phyloP scores from a whole-genome alignment of 1,140 invertebrate species.

The Stegodyphus mimosarum region DNA sequence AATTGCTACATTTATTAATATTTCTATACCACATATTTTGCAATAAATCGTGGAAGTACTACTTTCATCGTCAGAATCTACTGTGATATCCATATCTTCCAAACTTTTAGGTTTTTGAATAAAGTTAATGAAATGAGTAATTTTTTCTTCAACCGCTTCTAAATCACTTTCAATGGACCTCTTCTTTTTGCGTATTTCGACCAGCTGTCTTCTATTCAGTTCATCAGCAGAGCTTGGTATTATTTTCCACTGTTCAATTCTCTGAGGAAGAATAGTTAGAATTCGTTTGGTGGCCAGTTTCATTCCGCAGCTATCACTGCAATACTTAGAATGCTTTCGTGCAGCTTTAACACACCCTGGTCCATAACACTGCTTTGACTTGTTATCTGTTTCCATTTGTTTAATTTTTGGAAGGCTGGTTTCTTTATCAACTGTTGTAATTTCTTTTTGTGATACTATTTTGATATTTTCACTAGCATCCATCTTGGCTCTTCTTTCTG shows the following conservation, averaged over 20 bases:
- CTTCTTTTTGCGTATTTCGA: constrained; percentile 84
- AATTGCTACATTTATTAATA: not conserved
- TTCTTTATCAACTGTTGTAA: no score
- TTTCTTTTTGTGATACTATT: no score
- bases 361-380: constrained; percentile 83
- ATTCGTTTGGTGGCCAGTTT: constrained; percentile 81
- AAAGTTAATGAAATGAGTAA: constrained; percentile 75
- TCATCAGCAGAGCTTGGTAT: constrained; percentile 88
- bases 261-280: constrained; percentile 81
- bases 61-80: no score
- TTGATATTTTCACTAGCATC: no score
- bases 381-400: not conserved
- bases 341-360: constrained; percentile 85
- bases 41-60: not conserved
- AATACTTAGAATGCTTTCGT: constrained; percentile 91
- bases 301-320: constrained; percentile 91
- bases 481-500: no score
- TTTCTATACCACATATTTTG: constrained; percentile 22
- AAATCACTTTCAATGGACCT: constrained; percentile 66
- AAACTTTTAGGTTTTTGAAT: not conserved
- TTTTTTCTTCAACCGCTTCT: constrained; percentile 80
- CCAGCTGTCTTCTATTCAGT: constrained; percentile 83
- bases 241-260: constrained; percentile 92
- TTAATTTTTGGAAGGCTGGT: not conserved
- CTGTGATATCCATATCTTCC: no score